Percentiles rank a stretch among this genome's conserved stretches.
Evolutionary conservation across 2,797 vertebrate genomes (phyloP).

Genomic region (Anomalospiza imberbis): DNA sequence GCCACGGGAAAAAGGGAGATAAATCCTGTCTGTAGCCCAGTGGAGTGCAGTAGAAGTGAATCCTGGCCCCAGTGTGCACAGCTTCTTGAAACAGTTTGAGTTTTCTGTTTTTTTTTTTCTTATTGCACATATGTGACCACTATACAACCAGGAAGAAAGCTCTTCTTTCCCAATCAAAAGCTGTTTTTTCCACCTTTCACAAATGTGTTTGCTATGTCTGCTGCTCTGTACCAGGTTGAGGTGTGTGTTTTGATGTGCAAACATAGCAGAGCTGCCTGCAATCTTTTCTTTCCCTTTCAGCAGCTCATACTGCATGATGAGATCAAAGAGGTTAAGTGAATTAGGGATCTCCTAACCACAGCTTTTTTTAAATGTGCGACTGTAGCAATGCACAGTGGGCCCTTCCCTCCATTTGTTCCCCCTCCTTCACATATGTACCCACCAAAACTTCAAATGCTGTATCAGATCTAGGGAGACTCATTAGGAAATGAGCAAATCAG

Average conservation of each 20-base stretch:
- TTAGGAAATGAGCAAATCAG: background rate
- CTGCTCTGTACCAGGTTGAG: background rate
- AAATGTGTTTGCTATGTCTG: background rate
- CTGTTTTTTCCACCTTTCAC: background rate
- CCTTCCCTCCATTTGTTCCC: conserved; percentile 5
- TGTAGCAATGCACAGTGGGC: background rate
- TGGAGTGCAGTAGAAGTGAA: background rate
- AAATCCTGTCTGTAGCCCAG: background rate
- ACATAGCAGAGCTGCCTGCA: background rate
- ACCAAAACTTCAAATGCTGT: background rate
- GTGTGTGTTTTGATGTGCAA: background rate
- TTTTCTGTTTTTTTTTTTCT: background rate
- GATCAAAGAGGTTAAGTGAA: conserved; percentile 39
- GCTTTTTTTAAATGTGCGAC: background rate
- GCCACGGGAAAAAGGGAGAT: background rate
- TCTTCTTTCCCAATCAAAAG: background rate
- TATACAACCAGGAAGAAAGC: background rate
- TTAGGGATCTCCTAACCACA: background rate
- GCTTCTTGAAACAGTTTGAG: background rate
- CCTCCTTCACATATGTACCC: background rate
- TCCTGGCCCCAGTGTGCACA: background rate
- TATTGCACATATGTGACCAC: background rate
- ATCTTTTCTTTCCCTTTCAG: background rate
- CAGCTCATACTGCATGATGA: background rate
- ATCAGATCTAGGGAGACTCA: conserved; percentile 6